A percentile compares a stretch with the other conserved stretches of the same genome.
phyloP scores from a whole-genome alignment of 1,140 invertebrate species.

The Temnothorax longispinosus region DNA sequence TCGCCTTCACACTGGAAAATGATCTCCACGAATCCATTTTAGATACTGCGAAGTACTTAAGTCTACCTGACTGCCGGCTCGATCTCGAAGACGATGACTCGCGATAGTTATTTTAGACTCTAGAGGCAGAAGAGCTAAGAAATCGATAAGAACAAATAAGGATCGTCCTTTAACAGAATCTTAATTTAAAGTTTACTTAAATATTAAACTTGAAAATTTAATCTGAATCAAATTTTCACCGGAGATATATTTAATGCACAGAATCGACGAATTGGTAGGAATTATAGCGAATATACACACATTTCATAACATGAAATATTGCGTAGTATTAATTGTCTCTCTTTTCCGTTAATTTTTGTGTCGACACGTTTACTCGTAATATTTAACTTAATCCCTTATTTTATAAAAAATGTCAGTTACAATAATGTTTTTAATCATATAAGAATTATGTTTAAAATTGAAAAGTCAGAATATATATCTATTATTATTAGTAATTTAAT shows the following conservation, averaged over 20 bases:
- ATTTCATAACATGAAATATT: not conserved
- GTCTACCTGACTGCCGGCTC: constrained; percentile 8
- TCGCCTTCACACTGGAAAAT: not conserved
- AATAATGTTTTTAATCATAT: not conserved
- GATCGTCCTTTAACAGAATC: not conserved
- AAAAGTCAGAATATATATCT: not conserved
- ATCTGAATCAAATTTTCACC: not conserved
- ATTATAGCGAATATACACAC: not conserved
- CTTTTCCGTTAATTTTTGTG: not conserved
- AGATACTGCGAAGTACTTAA: not conserved
- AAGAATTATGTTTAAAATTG: not conserved
- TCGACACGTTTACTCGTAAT: not conserved
- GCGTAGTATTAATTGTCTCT: not conserved
- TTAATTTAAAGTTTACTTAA: constrained; percentile 26
- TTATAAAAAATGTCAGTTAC: not conserved
- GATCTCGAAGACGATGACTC: not conserved
- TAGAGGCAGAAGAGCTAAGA: not conserved
- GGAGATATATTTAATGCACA: not conserved
- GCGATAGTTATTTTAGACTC: not conserved
- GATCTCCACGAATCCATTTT: not conserved
- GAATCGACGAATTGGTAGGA: not conserved
- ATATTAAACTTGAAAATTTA: constrained; percentile 12
- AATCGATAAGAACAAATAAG: not conserved
- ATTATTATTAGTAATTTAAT: not conserved
- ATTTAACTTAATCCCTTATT: not conserved